A percentile compares a stretch with the other conserved stretches of the same genome.
These are phyloP conservation scores for Drosophila phalerata DNA, from an alignment of 2,888 invertebrate species.

Conservation along the genomic window DNA sequence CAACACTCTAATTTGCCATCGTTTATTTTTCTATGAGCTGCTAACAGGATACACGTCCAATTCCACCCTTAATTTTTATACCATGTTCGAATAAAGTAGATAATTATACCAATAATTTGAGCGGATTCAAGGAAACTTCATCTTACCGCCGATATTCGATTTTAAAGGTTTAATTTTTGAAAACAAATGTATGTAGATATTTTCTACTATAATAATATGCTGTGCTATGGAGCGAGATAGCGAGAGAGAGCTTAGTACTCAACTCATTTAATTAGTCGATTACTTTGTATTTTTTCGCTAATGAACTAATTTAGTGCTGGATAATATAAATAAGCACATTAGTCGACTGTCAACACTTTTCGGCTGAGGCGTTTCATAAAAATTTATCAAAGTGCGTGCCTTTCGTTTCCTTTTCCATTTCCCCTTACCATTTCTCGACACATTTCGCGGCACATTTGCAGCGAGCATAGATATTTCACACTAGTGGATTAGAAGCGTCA, in stretches of 20 bases:
- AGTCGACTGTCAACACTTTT: constrained; percentile 70
- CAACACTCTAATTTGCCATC: background rate
- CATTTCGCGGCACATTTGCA: constrained; percentile 76
- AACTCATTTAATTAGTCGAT: too few species aligned
- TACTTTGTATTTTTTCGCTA: constrained; percentile 33
- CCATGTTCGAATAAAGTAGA: background rate
- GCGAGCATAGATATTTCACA: constrained; percentile 78
- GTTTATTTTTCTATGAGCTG: too few species aligned
- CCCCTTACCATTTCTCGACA: constrained; percentile 39
- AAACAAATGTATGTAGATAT: too few species aligned
- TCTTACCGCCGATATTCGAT: too few species aligned
- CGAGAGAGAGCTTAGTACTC: too few species aligned
- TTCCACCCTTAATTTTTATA: background rate
- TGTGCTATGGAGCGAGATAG: too few species aligned
- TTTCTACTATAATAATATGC: too few species aligned
- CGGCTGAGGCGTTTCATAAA: constrained; percentile 43
- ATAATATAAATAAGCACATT: constrained; percentile 56
- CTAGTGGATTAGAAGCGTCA: constrained; percentile 58
- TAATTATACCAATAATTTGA: too few species aligned
- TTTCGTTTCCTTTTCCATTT: constrained; percentile 6
- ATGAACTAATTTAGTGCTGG: constrained; percentile 52
- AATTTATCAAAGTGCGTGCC: constrained; percentile 61
- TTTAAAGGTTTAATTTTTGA: too few species aligned
- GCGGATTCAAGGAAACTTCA: too few species aligned
- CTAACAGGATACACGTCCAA: background rate